These are phyloP conservation scores for Haliclystus octoradiatus DNA, from an alignment of 30 jellyfish, hydroid and myxozoan genomes.

Conservation along the genomic window DNA sequence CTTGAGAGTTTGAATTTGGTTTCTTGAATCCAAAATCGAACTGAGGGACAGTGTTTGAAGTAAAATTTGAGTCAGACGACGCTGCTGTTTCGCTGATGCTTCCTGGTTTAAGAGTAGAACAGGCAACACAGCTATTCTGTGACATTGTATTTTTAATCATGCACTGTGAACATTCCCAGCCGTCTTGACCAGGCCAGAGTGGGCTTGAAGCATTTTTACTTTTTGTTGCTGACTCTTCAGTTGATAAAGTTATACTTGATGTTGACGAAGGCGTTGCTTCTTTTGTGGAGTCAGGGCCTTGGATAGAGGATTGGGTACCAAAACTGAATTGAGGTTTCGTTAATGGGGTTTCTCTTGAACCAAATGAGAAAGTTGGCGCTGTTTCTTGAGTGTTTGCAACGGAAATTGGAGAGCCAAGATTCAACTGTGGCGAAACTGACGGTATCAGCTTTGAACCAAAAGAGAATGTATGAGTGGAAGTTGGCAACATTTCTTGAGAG, in stretches of 20 bases:
- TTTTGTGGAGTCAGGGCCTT: too few species aligned
- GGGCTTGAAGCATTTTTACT: too few species aligned
- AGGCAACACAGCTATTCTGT: background rate
- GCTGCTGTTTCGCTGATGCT: constrained; percentile 1
- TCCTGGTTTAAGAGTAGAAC: constrained; percentile 11
- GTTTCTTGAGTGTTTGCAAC: background rate
- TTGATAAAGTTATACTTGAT: background rate
- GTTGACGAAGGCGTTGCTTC: background rate
- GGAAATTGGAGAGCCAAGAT: background rate
- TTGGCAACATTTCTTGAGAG: background rate
- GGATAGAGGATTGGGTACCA: too few species aligned
- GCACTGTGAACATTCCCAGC: constrained; percentile 20
- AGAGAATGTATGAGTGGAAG: background rate
- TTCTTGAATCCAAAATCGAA: too few species aligned
- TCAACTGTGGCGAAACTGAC: background rate
- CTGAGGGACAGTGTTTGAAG: too few species aligned
- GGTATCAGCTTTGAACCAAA: background rate
- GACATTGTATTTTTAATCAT: background rate
- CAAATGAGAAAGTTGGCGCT: background rate
- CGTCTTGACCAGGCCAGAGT: background rate
- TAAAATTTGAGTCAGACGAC: constrained; percentile 3
- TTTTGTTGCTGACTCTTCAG: constrained; percentile 1
- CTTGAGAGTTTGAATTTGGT: too few species aligned
- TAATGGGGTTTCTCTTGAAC: background rate
- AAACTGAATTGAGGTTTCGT: background rate